phyloP scores from a whole-genome alignment of 2,797 vertebrate species.

The Phalanger gymnotis region DNA sequence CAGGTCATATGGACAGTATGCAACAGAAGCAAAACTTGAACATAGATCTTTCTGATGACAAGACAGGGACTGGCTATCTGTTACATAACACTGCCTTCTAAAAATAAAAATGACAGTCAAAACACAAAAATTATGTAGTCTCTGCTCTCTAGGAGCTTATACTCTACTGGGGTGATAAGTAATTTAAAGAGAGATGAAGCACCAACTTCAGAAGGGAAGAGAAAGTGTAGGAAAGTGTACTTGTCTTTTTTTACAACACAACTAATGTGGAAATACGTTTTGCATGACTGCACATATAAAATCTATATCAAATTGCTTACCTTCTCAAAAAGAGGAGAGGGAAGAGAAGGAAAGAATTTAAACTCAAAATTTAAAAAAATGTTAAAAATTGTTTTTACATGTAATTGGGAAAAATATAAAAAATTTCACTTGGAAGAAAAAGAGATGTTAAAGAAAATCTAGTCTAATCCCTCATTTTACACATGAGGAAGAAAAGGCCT shows the following conservation, averaged over 20 bases:
- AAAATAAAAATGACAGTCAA: no score
- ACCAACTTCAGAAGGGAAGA: not conserved
- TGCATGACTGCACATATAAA: not conserved
- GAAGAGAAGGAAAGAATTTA: not conserved
- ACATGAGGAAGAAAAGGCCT: not conserved
- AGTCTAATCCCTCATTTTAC: not conserved
- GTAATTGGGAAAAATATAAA: not conserved
- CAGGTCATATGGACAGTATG: no score
- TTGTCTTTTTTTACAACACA: not conserved
- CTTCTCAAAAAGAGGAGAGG: not conserved
- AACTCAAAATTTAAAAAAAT: not conserved
- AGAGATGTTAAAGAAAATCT: not conserved
- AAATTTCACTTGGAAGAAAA: not conserved
- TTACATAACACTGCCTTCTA: no score
- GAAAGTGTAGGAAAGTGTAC: not conserved
- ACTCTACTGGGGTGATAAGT: no score
- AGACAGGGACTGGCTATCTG: no score
- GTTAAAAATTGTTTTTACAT: not conserved
- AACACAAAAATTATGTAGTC: no score
- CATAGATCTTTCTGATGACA: no score
- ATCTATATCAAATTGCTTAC: not conserved
- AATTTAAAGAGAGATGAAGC: not conserved
- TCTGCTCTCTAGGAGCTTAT: no score
- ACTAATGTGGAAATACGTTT: not conserved
- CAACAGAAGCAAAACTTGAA: no score